Conservation (phyloP, 2,113 vertebrate species). For the Arvicanthis niloticus region DNA sequence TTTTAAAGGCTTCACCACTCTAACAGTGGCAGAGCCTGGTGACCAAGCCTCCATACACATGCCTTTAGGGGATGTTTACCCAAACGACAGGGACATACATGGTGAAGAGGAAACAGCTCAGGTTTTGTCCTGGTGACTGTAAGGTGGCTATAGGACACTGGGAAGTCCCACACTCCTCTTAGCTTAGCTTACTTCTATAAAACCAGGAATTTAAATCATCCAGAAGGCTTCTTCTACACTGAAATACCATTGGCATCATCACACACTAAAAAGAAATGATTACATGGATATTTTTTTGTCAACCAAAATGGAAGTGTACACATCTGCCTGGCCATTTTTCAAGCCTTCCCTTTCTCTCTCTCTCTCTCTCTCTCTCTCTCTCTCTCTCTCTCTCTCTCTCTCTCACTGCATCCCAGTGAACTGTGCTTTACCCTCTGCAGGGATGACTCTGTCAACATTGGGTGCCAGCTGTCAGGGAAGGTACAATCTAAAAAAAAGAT, state of each 20-base stretch:
- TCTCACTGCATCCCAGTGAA: accelerated
- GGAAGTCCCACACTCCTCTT: not conserved
- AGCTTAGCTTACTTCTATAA: not conserved
- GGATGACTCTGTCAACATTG: not conserved
- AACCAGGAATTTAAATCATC: not conserved
- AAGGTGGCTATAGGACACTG: too few species aligned
- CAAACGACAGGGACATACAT: not conserved
- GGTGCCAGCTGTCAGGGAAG: not conserved
- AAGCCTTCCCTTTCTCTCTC: not conserved
- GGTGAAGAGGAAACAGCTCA: not conserved
- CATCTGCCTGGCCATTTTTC: not conserved
- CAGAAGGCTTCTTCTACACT: not conserved
- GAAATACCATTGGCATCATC: not conserved
- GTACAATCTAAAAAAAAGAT: not conserved
- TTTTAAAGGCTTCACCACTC: not conserved
- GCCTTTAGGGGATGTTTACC: not conserved
- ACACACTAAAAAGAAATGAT: not conserved
- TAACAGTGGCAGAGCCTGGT: not conserved
- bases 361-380: too few species aligned
- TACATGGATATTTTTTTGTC: not conserved
- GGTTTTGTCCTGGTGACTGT: not conserved
- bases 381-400: not conserved
- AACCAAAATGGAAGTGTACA: not conserved
- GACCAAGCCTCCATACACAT: not conserved
- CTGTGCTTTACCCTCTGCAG: too few species aligned